Percentiles rank a stretch among this genome's conserved stretches.
These are phyloP conservation scores for Megalonaias nervosa DNA, from an alignment of 1,140 invertebrate genomes.

Conservation along the genomic window DNA sequence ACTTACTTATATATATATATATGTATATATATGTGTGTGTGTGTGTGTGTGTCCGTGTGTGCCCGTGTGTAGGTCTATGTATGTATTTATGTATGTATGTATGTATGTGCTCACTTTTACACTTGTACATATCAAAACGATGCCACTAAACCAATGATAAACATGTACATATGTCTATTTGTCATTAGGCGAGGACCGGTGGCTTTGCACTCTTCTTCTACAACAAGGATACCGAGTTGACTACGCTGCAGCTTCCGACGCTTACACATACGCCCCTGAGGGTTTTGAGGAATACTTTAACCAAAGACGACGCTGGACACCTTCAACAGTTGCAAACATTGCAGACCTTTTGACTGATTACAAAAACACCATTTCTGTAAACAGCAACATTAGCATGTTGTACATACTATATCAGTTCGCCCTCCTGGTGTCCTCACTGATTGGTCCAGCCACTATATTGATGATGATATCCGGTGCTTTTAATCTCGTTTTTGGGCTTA, in stretches of 20 bases:
- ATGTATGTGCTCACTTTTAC: too few relatives aligned
- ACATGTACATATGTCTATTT: too few relatives aligned
- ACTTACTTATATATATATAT: too few relatives aligned
- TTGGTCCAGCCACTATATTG: constrained; percentile 79
- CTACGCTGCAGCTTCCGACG: constrained; percentile 98
- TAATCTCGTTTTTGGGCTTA: constrained; percentile 75
- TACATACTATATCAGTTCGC: constrained; percentile 92
- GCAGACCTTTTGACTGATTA: constrained; percentile 74
- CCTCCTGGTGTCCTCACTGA: constrained; percentile 39
- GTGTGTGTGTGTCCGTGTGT: too few relatives aligned
- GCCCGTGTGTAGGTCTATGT: too few relatives aligned
- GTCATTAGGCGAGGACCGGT: constrained; percentile 74
- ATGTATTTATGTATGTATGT: too few relatives aligned
- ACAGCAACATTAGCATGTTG: constrained; percentile 95
- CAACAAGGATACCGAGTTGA: constrained; percentile 98
- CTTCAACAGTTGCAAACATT: constrained; percentile 80
- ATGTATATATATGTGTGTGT: too few relatives aligned
- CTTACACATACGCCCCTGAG: constrained; percentile 95
- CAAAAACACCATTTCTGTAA: constrained; percentile 88
- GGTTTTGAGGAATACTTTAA: constrained; percentile 77
- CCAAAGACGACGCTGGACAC: constrained; percentile 78
- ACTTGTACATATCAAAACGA: too few relatives aligned
- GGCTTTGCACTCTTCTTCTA: constrained; percentile 94
- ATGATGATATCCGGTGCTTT: constrained; percentile 73
- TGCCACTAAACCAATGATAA: too few relatives aligned